Percentiles rank a stretch among this genome's conserved stretches.
These are phyloP conservation scores for Hyposoter dolosus DNA, from an alignment of 2,888 invertebrate species.

Conservation along the genomic window DNA sequence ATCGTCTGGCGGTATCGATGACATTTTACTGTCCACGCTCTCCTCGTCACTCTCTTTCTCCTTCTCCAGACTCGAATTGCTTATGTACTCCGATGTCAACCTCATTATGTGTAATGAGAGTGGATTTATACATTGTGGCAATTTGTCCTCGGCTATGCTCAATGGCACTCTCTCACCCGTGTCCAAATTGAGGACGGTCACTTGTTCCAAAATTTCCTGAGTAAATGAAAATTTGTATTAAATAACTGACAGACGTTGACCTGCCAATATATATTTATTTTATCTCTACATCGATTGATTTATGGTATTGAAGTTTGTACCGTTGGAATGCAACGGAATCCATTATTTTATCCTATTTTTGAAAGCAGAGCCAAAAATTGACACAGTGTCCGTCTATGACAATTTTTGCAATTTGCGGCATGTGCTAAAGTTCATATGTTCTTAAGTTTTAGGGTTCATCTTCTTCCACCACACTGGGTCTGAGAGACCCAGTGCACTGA, in stretches of 20 bases:
- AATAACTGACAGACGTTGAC: neutral
- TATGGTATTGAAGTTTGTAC: too few species aligned
- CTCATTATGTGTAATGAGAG: constrained; percentile 97
- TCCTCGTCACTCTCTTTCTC: constrained; percentile 92
- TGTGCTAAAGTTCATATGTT: too few species aligned
- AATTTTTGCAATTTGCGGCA: too few species aligned
- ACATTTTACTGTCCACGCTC: constrained; percentile 89
- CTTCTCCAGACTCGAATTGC: constrained; percentile 87
- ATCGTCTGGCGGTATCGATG: constrained; percentile 86
- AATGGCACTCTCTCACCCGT: constrained; percentile 97
- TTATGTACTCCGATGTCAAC: constrained; percentile 95
- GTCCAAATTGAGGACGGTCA: constrained; percentile 93
- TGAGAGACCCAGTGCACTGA: too few species aligned
- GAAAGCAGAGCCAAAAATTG: too few species aligned
- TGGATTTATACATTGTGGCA: constrained; percentile 96
- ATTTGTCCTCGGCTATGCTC: constrained; percentile 96
- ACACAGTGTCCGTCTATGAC: too few species aligned
- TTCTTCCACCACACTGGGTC: too few species aligned
- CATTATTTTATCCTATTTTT: too few species aligned
- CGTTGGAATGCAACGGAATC: too few species aligned
- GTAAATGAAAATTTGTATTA: constrained; percentile 61
- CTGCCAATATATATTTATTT: too few species aligned
- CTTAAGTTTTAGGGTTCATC: too few species aligned
- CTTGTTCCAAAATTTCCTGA: constrained; percentile 96
- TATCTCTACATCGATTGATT: too few species aligned